phyloP scores from a whole-genome alignment of 2,888 invertebrate genomes.

The Achlya flavicornis region DNA sequence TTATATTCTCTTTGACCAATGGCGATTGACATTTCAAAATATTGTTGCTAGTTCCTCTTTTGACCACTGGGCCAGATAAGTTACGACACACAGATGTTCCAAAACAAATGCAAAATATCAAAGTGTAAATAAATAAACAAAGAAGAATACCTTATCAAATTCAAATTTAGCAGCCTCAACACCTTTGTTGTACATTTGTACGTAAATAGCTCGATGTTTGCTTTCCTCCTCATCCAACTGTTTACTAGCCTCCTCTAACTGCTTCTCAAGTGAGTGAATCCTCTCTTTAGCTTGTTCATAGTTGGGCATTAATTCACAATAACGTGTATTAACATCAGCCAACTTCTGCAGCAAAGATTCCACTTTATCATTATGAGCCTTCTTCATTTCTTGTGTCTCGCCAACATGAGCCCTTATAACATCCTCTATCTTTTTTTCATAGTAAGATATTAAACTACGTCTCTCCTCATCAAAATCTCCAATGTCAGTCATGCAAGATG shows the following conservation, averaged over 20 bases:
- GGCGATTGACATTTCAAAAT: too few relatives aligned
- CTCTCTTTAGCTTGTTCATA: slow-evolving; percentile 89
- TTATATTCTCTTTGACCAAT: too few relatives aligned
- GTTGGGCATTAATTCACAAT: slow-evolving; percentile 90
- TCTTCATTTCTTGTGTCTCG: slow-evolving; percentile 90
- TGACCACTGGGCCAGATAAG: too few relatives aligned
- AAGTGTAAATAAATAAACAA: too few relatives aligned
- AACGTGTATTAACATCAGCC: slow-evolving; percentile 89
- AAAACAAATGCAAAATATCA: too few relatives aligned
- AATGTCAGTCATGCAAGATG: slow-evolving; percentile 78
- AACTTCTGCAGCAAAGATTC: slow-evolving; percentile 89
- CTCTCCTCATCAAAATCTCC: slow-evolving; percentile 86
- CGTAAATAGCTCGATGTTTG: slow-evolving; percentile 89
- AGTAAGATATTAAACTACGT: slow-evolving; percentile 86
- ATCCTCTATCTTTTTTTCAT: slow-evolving; percentile 90
- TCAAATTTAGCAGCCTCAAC: slow-evolving; percentile 91
- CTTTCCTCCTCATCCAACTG: slow-evolving; percentile 88
- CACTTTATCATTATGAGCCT: slow-evolving; percentile 91
- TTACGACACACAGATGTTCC: too few relatives aligned
- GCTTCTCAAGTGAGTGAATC: slow-evolving; percentile 88
- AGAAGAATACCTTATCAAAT: slow-evolving; percentile 85
- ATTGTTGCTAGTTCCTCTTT: too few relatives aligned
- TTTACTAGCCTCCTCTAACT: slow-evolving; percentile 87
- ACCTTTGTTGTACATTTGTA: slow-evolving; percentile 93
- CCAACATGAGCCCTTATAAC: slow-evolving; percentile 84